Conservation (phyloP, 2,113 vertebrate genomes). For the Plestiodon gilberti region DNA sequence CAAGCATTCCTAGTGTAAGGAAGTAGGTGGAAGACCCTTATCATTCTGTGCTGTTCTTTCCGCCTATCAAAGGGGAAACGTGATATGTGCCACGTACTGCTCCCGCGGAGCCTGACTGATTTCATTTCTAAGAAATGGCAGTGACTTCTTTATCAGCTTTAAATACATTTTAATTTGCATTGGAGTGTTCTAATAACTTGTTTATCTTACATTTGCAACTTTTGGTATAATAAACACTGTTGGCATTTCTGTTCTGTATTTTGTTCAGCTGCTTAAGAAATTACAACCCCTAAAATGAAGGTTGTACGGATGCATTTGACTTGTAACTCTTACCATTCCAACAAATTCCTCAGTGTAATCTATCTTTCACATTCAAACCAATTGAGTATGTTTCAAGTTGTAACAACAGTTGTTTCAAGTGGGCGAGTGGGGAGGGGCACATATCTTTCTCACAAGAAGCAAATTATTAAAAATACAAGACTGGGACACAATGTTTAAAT, state of each 20-base stretch:
- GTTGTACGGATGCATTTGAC: not conserved
- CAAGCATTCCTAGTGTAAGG: slow-evolving; percentile 58
- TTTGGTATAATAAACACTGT: slow-evolving; percentile 47
- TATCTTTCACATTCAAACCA: not conserved
- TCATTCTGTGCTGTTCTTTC: slow-evolving; percentile 41
- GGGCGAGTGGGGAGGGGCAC: not conserved
- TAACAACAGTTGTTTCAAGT: not conserved
- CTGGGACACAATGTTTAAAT: not conserved
- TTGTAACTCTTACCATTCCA: not conserved
- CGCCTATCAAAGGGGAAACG: slow-evolving; percentile 42
- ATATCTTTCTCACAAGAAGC: not conserved
- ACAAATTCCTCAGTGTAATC: not conserved
- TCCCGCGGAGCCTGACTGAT: slow-evolving; percentile 60
- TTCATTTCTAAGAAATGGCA: slow-evolving; percentile 72
- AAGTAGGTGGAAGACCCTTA: slow-evolving; percentile 22
- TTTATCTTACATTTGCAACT: slow-evolving; percentile 36
- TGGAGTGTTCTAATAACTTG: slow-evolving; percentile 47
- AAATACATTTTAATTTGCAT: slow-evolving; percentile 48
- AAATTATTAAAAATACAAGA: not conserved
- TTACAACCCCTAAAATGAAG: not conserved
- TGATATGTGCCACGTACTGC: slow-evolving; percentile 34
- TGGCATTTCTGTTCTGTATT: not conserved
- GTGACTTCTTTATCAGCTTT: slow-evolving; percentile 52
- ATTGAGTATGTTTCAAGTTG: not conserved
- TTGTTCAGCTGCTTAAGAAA: not conserved